Evolutionary conservation across 2,888 invertebrate genomes (phyloP).

Genomic region (Lasioglossum figueresi): DNA sequence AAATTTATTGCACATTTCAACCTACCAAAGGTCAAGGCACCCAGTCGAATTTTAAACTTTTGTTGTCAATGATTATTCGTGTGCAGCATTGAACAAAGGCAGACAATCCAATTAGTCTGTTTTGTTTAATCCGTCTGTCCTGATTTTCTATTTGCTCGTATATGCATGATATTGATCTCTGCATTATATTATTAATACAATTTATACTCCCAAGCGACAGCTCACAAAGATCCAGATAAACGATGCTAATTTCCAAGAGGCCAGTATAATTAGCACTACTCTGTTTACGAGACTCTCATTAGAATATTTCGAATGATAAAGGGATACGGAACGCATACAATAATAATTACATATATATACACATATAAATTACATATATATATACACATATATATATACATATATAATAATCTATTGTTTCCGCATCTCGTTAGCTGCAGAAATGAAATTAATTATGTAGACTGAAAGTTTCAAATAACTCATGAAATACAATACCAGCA

Average conservation of each 20-base stretch:
- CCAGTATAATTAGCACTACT: background rate
- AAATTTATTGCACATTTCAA: background rate
- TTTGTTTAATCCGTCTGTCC: background rate
- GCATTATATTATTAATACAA: background rate
- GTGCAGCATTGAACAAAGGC: background rate
- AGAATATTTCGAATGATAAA: background rate
- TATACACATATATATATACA: background rate
- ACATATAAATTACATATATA: background rate
- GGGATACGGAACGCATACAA: background rate
- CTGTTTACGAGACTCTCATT: background rate
- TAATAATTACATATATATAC: background rate
- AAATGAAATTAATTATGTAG: background rate
- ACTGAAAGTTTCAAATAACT: background rate
- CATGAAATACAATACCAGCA: background rate
- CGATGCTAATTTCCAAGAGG: background rate
- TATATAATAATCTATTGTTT: background rate
- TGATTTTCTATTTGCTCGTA: background rate
- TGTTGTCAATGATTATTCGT: background rate
- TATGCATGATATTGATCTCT: background rate
- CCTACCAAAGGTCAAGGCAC: background rate
- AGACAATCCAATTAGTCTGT: background rate
- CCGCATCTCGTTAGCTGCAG: background rate
- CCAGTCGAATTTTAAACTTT: background rate
- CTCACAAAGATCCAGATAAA: background rate
- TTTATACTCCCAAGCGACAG: background rate